A percentile compares a stretch with the other conserved stretches of the same genome.
Evolutionary conservation across 2,797 vertebrate species (phyloP).

Genomic region (Syngnathus acus): DNA sequence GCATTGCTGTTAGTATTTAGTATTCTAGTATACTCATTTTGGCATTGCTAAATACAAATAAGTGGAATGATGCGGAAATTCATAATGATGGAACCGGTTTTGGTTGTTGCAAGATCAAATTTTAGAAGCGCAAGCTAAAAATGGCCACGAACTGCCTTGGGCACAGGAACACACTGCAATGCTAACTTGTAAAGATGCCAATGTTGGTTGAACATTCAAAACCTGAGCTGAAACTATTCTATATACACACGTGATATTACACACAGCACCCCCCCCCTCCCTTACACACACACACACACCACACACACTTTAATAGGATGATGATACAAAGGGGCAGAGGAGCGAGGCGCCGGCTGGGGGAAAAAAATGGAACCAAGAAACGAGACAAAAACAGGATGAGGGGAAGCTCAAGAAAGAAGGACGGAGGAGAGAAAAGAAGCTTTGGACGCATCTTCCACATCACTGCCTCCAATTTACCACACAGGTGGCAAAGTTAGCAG

Average conservation of each 20-base stretch:
- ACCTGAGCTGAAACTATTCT: not conserved
- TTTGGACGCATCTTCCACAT: conserved; percentile 65
- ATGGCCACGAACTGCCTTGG: not conserved
- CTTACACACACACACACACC: not conserved
- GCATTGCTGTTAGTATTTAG: too few species aligned
- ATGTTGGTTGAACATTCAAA: not conserved
- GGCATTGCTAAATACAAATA: not conserved
- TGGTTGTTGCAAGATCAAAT: not conserved
- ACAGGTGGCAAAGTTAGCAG: conserved; percentile 71
- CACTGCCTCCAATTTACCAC: conserved; percentile 75
- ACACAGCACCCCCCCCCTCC: not conserved
- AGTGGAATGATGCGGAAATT: not conserved
- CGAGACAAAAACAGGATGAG: conserved; percentile 29
- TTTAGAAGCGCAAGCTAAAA: not conserved
- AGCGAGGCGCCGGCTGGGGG: conserved; percentile 24
- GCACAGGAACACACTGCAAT: not conserved
- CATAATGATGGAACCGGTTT: not conserved
- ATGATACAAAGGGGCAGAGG: conserved; percentile 29
- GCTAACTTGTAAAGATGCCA: not conserved
- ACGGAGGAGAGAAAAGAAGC: conserved; percentile 38
- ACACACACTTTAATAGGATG: conserved; percentile 29
- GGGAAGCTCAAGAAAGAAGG: conserved; percentile 15
- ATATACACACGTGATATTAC: not conserved
- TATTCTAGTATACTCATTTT: too few species aligned
- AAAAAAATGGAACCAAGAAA: conserved; percentile 25